Conservation (phyloP, 2,797 vertebrate genomes). For the Bucorvus abyssinicus region DNA sequence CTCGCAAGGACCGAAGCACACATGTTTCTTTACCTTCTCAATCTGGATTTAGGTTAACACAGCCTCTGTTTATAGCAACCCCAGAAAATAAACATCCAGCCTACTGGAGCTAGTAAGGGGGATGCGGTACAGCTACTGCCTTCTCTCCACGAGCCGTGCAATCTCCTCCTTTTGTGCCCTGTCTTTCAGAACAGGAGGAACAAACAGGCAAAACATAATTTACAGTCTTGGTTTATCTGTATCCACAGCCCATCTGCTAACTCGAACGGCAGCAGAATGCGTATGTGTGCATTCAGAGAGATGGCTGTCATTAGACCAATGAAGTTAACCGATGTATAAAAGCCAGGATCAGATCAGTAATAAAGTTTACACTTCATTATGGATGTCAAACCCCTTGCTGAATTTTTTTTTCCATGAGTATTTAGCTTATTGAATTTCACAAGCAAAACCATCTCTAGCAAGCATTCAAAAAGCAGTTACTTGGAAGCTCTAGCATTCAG, state of each 20-base stretch:
- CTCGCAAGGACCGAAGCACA: neutral
- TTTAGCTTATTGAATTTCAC: slow-evolving; percentile 42
- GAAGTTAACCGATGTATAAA: slow-evolving; percentile 49
- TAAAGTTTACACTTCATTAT: slow-evolving; percentile 51
- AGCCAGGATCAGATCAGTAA: slow-evolving; percentile 41
- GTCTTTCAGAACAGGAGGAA: slow-evolving; percentile 46
- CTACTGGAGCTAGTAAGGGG: neutral
- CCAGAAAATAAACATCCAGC: slow-evolving; percentile 16
- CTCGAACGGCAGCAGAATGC: slow-evolving; percentile 50
- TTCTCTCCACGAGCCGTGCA: neutral
- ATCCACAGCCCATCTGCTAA: slow-evolving; percentile 71
- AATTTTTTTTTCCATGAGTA: neutral
- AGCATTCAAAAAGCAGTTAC: slow-evolving; percentile 26
- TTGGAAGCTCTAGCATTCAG: slow-evolving; percentile 35
- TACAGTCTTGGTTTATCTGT: slow-evolving; percentile 61
- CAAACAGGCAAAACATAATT: slow-evolving; percentile 64
- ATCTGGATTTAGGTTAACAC: neutral
- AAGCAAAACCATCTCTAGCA: slow-evolving; percentile 24
- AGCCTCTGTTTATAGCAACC: neutral
- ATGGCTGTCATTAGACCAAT: slow-evolving; percentile 51
- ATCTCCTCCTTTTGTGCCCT: slow-evolving; percentile 36
- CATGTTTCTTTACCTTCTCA: neutral
- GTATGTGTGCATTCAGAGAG: slow-evolving; percentile 44
- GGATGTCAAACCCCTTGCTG: slow-evolving; percentile 38
- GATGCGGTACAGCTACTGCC: neutral